phyloP scores from a whole-genome alignment of 2,113 vertebrate species.

The Indri indri region DNA sequence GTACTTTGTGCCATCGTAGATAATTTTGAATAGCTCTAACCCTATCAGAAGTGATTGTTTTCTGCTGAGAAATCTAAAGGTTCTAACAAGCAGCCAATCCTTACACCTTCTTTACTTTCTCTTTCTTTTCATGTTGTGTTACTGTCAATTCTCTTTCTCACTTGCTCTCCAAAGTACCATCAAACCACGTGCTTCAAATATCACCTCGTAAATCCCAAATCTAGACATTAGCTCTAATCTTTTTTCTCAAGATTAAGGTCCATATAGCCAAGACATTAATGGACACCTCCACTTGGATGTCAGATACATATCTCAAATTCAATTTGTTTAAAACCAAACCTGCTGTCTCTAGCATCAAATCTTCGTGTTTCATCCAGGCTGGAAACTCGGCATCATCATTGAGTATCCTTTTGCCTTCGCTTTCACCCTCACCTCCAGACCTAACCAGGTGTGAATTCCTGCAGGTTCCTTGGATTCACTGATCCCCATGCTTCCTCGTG shows the following conservation, averaged over 20 bases:
- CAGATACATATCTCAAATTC: not conserved
- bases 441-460: not conserved
- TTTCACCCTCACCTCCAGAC: not conserved
- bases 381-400: not conserved
- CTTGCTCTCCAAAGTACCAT: not conserved
- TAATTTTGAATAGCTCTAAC: not conserved
- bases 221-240: not conserved
- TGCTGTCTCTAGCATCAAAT: not conserved
- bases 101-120: not conserved
- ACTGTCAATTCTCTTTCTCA: not conserved
- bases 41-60: not conserved
- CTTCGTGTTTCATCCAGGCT: accelerated
- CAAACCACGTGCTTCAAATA: accelerated
- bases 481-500: not conserved
- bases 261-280: not conserved
- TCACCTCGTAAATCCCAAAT: not conserved
- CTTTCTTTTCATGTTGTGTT: not conserved
- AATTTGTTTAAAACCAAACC: not conserved
- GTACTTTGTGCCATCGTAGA: not conserved
- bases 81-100: not conserved
- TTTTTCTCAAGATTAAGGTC: not conserved
- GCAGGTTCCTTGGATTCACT: not conserved
- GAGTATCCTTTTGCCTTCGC: not conserved
- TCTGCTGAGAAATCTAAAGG: not conserved
- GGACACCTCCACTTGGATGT: not conserved